These are phyloP conservation scores for Loris lydekkerianus DNA, from an alignment of 2,797 vertebrate genomes.

Conservation along the genomic window DNA sequence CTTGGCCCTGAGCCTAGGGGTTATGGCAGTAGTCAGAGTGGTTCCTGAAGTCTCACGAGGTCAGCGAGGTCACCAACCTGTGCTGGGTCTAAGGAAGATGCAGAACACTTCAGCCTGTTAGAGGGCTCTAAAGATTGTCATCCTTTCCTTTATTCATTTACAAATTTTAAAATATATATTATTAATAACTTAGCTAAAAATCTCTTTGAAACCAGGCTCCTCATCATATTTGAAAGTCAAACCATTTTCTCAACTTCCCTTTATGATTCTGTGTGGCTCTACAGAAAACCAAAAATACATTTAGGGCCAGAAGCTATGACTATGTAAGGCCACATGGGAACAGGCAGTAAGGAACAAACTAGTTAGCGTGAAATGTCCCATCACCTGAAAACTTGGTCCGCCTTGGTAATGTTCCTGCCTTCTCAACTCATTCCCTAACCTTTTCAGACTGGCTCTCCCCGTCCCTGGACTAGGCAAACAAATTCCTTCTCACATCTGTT, in stretches of 20 bases:
- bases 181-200: conserved; percentile 32
- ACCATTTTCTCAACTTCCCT: conserved; percentile 3
- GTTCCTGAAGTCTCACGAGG: background rate
- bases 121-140: background rate
- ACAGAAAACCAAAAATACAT: conserved; percentile 20
- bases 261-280: background rate
- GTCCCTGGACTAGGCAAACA: background rate
- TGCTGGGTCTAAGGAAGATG: background rate
- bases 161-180: background rate
- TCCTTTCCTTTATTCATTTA: conserved; percentile 1
- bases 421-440: background rate
- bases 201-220: conserved; percentile 7
- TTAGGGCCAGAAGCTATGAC: background rate
- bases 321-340: background rate
- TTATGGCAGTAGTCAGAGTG: background rate
- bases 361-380: background rate
- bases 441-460: background rate
- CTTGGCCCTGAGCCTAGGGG: background rate
- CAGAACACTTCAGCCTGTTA: background rate
- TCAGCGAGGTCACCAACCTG: background rate
- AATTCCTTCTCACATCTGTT: conserved; percentile 16
- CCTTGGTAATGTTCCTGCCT: background rate
- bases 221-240: conserved; percentile 39
- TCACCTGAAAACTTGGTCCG: background rate
- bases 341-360: background rate